Evolutionary conservation across 2,797 vertebrate species (phyloP).

Genomic region (Ctenopoma multispine): DNA sequence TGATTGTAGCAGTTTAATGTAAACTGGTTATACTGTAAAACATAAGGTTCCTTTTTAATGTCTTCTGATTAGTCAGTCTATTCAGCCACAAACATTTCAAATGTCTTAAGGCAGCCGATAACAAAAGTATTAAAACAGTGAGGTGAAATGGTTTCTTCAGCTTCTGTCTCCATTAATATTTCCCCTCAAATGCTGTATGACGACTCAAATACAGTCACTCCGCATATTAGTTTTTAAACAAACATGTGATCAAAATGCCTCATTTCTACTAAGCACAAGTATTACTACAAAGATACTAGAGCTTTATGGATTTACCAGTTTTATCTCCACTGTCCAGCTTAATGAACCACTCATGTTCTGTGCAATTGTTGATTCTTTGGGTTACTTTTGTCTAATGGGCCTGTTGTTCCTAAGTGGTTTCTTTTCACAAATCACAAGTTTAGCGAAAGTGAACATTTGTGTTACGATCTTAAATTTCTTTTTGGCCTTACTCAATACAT

Average conservation of each 20-base stretch:
- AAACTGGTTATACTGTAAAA: conserved; percentile 46
- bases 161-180: not conserved
- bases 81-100: conserved; percentile 3
- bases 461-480: conserved; percentile 22
- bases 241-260: conserved; percentile 14
- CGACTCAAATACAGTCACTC: not conserved
- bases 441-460: conserved; percentile 30
- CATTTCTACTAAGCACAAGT: conserved; percentile 59
- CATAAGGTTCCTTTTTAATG: conserved; percentile 4
- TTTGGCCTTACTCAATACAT: conserved; percentile 45
- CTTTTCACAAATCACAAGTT: conserved; percentile 12
- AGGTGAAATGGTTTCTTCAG: conserved; percentile 27
- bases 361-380: conserved; percentile 36
- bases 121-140: conserved; percentile 1
- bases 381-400: conserved; percentile 24
- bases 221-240: conserved; percentile 12
- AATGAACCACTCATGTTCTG: conserved; percentile 28
- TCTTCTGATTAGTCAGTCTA: conserved; percentile 18
- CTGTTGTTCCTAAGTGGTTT: conserved; percentile 31
- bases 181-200: conserved; percentile 1
- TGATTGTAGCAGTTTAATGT: conserved; percentile 66
- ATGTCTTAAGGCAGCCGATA: not conserved
- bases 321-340: conserved; percentile 21
- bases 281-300: conserved; percentile 32
- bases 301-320: conserved; percentile 33